Base-by-base conservation (phyloP, 2,113 vertebrate genomes). In the Paraplagusia blochii region DNA sequence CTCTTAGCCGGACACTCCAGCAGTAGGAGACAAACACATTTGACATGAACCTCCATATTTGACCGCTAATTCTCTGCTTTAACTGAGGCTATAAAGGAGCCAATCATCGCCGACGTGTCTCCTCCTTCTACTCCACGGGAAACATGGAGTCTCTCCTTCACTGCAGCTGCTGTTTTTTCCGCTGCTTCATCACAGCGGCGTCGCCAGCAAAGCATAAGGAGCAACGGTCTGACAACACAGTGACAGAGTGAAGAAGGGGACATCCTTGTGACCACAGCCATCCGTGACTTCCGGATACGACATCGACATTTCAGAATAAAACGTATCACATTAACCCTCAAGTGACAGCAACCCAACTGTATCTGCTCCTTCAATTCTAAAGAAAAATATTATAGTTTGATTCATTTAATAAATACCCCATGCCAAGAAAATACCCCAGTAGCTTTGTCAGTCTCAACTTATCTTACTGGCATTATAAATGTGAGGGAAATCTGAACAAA, bases 231-330 rank as follows among this genome's bases (percentile, higher is more conserved):
- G 76, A 68, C 65, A 67, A 74, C 74, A 72, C 69, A 46, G 71
- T 80, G 76, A 80, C 78, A 81, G 66, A 71, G 15, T 55, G 43
- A 17, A 77, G 22, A 29, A 29, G 22, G 78, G 71, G 70, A 83
- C 77, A 85, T 75, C 72, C 70, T 54, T 67, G 83, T 87, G 83
- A 73, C 82, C 82, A 83, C 83, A 83, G 80, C 72, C n/a, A 33
- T 40, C 36, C 54, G 36, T 1, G 12, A 16, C 44, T 72, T 86
- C 86, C 86, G 72, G 51, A 60, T 15, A 1, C 12, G 1, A 3
- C 1, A 47, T 1, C 2, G 6, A 11, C 11, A 11, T 61, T 83
- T 83, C 81, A 84, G 65, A 80, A 79, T 82, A 68, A 77, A 61
- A 54, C 22, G 22, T 29, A 29, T 29, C 2, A 29, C 22, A 29